Evolutionary conservation across 2,888 invertebrate species (phyloP).

Genomic region (Sycophila texana): DNA sequence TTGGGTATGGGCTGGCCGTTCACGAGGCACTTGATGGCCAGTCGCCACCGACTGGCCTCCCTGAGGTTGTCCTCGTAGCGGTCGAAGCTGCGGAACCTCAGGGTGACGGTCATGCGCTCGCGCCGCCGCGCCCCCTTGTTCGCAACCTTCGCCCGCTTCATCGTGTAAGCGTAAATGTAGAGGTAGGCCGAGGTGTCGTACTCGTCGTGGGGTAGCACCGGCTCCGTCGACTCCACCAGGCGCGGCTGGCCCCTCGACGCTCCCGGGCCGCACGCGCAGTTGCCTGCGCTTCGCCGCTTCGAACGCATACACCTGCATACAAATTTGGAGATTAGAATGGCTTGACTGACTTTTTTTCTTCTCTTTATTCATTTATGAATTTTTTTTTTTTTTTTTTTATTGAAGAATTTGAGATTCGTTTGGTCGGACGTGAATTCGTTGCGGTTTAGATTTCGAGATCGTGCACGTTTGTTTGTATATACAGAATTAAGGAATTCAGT

Average conservation of each 20-base stretch:
- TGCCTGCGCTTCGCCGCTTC: conserved; percentile 82
- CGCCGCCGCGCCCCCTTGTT: conserved; percentile 77
- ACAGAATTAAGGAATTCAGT: too few relatives aligned
- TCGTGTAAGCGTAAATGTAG: conserved; percentile 88
- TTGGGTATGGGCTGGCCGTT: conserved; percentile 74
- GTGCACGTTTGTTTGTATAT: too few relatives aligned
- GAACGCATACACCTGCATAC: conserved; percentile 84
- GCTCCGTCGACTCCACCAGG: conserved; percentile 79
- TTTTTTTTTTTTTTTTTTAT: not conserved
- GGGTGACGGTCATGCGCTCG: conserved; percentile 88
- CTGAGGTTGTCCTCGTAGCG: conserved; percentile 90
- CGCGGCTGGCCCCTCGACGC: conserved; percentile 78
- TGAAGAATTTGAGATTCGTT: not conserved
- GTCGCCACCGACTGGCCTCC: conserved; percentile 90
- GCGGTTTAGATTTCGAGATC: too few relatives aligned
- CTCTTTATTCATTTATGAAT: not conserved
- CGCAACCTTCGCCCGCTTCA: conserved; percentile 76
- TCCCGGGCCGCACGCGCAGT: conserved; percentile 82
- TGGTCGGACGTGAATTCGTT: too few relatives aligned
- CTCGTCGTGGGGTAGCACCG: conserved; percentile 78
- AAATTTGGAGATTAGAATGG: not conserved
- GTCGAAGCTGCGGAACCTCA: conserved; percentile 89
- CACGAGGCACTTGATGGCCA: conserved; percentile 84
- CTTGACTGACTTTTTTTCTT: not conserved
- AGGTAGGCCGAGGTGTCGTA: conserved; percentile 89